phyloP scores from a whole-genome alignment of 2,113 vertebrate species.

The Hepsetus odoe region DNA sequence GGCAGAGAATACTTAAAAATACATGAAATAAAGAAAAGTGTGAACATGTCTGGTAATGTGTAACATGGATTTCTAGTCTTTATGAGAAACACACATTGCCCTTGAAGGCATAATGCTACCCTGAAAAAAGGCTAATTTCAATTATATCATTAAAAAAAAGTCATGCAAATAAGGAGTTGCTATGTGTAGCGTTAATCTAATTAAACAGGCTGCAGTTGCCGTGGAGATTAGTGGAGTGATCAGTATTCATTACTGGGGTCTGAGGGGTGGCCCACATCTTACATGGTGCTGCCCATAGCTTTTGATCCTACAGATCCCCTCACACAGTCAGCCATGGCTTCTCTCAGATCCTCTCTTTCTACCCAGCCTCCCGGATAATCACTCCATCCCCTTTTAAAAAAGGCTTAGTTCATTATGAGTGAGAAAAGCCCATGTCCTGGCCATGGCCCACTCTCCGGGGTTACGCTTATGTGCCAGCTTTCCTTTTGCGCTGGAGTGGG shows the following conservation, averaged over 20 bases:
- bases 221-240: constrained; percentile 44
- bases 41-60: not conserved
- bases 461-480: constrained; percentile 46
- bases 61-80: too few relatives aligned
- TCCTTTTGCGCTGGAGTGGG: constrained; percentile 38
- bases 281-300: constrained; percentile 37
- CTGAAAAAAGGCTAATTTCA: constrained; percentile 16
- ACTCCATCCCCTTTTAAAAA: constrained; percentile 47
- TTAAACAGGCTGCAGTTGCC: constrained; percentile 36
- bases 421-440: constrained; percentile 51
- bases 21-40: not conserved
- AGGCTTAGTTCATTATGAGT: constrained; percentile 53
- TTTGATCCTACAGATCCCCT: constrained; percentile 53
- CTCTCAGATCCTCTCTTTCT: constrained; percentile 9
- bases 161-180: not conserved
- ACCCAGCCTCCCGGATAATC: constrained; percentile 36
- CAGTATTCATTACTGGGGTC: constrained; percentile 43
- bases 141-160: constrained; percentile 26
- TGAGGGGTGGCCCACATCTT: constrained; percentile 40
- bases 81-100: not conserved
- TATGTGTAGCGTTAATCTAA: constrained; percentile 26
- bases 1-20: not conserved
- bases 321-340: constrained; percentile 3
- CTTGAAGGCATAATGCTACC: constrained; percentile 22
- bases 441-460: constrained; percentile 34